These are phyloP conservation scores for Zenarchopterus dispar DNA, from an alignment of 2,797 vertebrate species.

Conservation along the genomic window DNA sequence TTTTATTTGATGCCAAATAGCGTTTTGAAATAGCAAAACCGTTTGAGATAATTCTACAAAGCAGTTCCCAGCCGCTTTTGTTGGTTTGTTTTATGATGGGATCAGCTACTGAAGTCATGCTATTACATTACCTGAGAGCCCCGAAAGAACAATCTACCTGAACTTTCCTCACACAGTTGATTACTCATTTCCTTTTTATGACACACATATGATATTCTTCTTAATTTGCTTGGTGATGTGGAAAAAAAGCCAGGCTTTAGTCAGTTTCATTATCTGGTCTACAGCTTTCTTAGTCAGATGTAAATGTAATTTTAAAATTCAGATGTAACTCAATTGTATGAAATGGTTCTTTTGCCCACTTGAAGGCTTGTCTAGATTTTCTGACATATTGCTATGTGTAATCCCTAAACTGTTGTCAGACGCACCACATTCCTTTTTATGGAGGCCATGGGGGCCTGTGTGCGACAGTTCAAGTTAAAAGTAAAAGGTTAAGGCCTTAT, in stretches of 20 bases:
- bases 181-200: neutral
- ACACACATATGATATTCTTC: neutral
- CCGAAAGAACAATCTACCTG: constrained; percentile 2
- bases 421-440: constrained; percentile 13
- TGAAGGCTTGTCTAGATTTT: constrained; percentile 9
- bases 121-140: neutral
- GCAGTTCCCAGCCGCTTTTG: too few species aligned
- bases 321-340: neutral
- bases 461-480: neutral
- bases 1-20: constrained; percentile 1
- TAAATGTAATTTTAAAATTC: neutral
- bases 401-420: constrained; percentile 11
- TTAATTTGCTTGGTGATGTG: constrained; percentile 9
- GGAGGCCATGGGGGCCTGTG: neutral
- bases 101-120: neutral
- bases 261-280: too few species aligned
- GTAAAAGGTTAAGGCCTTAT: constrained; percentile 23
- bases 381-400: constrained; percentile 16
- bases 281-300: neutral
- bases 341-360: neutral
- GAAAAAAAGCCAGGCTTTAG: constrained; percentile 17
- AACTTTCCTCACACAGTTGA: neutral
- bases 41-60: neutral
- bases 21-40: neutral
- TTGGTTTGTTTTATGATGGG: too few species aligned